Base-by-base conservation (phyloP, 2,797 vertebrate genomes). In the Odontamblyopus lacepedii region DNA sequence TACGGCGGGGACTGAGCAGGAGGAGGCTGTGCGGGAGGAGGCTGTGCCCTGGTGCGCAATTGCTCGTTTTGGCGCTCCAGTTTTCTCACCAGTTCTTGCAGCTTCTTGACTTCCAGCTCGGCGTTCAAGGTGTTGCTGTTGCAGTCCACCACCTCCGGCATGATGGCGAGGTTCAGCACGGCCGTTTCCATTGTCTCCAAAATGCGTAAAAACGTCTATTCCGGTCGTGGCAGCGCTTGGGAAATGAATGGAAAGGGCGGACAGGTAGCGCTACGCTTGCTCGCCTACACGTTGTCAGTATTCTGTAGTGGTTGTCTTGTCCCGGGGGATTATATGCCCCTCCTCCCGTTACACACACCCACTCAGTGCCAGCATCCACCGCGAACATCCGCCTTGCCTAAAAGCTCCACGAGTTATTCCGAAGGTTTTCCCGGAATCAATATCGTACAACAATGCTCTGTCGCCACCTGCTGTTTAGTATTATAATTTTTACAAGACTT, bases 71-170 rank as follows among this genome's bases (percentile, higher is more conserved):
- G 96, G 83, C 91, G 92, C 92, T 97, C 96, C 90, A 98, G 94
- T 71, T 94, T 97, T 62, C 95, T 92, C 59, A 98, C 96, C 82
- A 98, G 95, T 91, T 97, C 94, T 92, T 97, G 96, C 84, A 97
- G 95, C 93, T 96, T 97, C 92, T 94, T 95, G 91, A 97, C 95
- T 94, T 97, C 96, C 92, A 96, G 89, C 92, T 97, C 95, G 1
- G 95, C 95, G 85, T 90, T 94, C 86, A 93, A 88, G 69, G 77
- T 77, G 89, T 88, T 89, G 76, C 87, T 91, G 76, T 92, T 90
- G 84, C 92, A 90, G 81, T 95, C 94, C 88, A 94, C 94, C 88
- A 94, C 91, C 86, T 95, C 95, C 79, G 92, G 86, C 93, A 94
- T 91, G 64, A 93, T 80, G 70, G 75, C 85, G 74, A 84, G 86